Percentiles rank a stretch among this genome's conserved stretches.
These are phyloP conservation scores for Ibidorhyncha struthersii DNA, from an alignment of 2,113 vertebrate species.

Conservation along the genomic window DNA sequence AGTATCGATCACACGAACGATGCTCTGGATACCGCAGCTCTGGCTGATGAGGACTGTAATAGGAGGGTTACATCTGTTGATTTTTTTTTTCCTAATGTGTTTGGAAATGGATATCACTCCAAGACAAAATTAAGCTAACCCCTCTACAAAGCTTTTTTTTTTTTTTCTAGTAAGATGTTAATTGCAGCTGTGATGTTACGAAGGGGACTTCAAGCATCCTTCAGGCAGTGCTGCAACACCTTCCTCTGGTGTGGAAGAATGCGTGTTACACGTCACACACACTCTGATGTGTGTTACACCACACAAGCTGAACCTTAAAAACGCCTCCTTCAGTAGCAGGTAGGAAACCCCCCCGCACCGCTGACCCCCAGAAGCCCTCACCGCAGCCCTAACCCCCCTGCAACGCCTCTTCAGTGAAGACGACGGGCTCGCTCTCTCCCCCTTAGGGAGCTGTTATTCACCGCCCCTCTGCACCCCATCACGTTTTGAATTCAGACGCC, in stretches of 20 bases:
- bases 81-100: neutral
- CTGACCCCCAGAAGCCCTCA: neutral
- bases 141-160: neutral
- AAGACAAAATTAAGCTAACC: neutral
- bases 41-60: neutral
- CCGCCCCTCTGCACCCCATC: neutral
- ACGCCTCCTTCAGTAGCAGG: neutral
- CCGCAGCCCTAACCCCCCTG: neutral
- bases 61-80: neutral
- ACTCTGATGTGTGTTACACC: neutral
- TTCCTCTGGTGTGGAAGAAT: neutral
- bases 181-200: neutral
- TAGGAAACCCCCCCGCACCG: neutral
- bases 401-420: neutral
- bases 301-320: neutral
- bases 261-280: no score
- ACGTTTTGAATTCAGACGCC: fast-evolving
- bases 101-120: neutral
- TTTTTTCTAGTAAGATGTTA: neutral
- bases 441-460: neutral
- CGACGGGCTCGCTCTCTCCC: neutral
- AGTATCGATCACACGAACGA: neutral
- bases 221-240: neutral
- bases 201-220: neutral
- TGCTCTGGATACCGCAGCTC: neutral